Conservation (phyloP, 2,888 invertebrate genomes). For the Hirtodrosophila cameraria region DNA sequence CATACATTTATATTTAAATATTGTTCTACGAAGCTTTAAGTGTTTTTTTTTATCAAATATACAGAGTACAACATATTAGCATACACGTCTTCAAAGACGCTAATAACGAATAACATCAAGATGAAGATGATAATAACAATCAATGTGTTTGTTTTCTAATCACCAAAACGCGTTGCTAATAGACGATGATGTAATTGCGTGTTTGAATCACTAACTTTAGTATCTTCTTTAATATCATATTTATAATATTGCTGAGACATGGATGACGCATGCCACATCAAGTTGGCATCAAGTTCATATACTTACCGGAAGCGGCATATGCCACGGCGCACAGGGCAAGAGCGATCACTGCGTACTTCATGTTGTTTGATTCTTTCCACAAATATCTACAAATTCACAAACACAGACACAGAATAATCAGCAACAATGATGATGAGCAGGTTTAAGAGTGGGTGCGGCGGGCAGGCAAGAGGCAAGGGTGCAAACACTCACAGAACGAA, state of each 20-base stretch:
- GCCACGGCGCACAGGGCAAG: constrained; percentile 56
- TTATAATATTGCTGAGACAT: too few relatives aligned
- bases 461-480: neutral
- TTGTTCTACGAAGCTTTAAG: neutral
- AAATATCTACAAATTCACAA: constrained; percentile 31
- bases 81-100: constrained; percentile 36
- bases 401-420: constrained; percentile 31
- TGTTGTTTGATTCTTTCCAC: constrained; percentile 39
- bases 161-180: constrained; percentile 23
- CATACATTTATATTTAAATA: neutral
- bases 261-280: constrained; percentile 36
- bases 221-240: neutral
- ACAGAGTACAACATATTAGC: constrained; percentile 29
- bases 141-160: constrained; percentile 31
- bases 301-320: constrained; percentile 77
- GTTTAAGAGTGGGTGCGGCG: neutral
- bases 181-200: constrained; percentile 51
- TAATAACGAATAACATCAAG: constrained; percentile 31
- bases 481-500: constrained; percentile 66
- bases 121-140: constrained; percentile 43
- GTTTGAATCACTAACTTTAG: constrained; percentile 20
- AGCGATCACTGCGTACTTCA: constrained; percentile 70
- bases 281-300: neutral
- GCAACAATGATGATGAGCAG: constrained; percentile 7
- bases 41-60: constrained; percentile 6